Base-by-base conservation (phyloP, 2,888 invertebrate genomes). In the Cephonodes hylas region DNA sequence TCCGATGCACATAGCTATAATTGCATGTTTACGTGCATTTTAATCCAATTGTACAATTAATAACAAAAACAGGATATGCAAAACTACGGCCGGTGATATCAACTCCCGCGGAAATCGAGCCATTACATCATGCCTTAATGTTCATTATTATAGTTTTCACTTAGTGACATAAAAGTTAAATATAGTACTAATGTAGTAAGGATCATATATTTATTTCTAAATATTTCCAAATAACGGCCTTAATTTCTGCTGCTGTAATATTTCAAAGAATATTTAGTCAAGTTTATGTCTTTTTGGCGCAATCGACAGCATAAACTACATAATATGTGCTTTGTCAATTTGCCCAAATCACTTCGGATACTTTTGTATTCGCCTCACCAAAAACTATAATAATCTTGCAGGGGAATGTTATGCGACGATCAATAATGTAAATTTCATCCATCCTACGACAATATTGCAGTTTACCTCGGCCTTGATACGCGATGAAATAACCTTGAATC, bases 41-140 rank as follows among this genome's bases (percentile, higher is more conserved):
- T 18, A 53, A 45, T 45, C 10, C 4, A 53, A 53, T 53, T 53
- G 31, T 18, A 18, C 27, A 27, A 27, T 46, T 23, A 13, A n/a
- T n/a, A n/a, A 25, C 27, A 42, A 59, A n/a, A 45, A 31, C 22
- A 23, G 59, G 46, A 59, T 59, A 46, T 48, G 59, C 45, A 59
- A 48, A 53, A 31, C 38, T 38, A n/a, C 38, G n/a, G n/a, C n/a
- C 23, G 0, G 18, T 53, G 53, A 53, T 53, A 53, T 53, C 53
- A 53, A 8, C n/a, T 23, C 22, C 8, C 53, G 53, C 15, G 31
- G 53, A 48, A 25, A 27, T n/a, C n/a, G n/a, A n/a, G 23, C n/a
- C 10, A n/a, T 53, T 27, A 53, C 53, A 27, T 53, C 31, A 53
- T 18, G 10, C n/a, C n/a, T n/a, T 20, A 20, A 44, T 20, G 10